These are phyloP conservation scores for Emydoidea blandingii DNA, from an alignment of 2,797 vertebrate genomes.

Conservation along the genomic window DNA sequence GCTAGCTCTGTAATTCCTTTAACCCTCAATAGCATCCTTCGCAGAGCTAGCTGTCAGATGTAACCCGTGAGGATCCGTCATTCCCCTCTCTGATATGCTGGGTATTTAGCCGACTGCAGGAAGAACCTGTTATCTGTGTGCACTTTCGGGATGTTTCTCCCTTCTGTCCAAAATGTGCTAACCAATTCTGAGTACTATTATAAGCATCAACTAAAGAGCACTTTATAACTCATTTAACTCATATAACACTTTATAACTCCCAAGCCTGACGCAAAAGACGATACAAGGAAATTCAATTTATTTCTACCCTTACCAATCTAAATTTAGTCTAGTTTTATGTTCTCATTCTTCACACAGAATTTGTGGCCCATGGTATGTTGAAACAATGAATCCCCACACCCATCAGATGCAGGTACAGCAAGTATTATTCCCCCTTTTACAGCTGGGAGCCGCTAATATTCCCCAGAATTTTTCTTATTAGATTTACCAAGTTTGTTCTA, in stretches of 20 bases:
- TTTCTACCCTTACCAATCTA: neutral
- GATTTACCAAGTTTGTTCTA: neutral
- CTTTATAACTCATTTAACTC: too few species aligned
- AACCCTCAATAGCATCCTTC: neutral
- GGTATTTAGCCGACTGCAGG: neutral
- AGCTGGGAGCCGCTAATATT: neutral
- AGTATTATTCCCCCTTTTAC: neutral
- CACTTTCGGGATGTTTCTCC: neutral
- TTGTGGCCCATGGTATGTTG: neutral
- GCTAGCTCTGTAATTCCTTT: conserved; percentile 54
- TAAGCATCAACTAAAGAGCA: neutral
- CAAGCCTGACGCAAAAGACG: neutral
- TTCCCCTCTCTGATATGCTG: neutral
- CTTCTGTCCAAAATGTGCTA: neutral
- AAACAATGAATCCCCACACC: neutral
- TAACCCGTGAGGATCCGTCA: neutral
- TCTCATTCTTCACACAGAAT: neutral
- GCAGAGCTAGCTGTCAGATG: conserved; percentile 27
- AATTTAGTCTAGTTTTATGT: neutral
- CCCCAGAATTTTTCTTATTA: neutral
- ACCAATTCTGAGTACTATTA: neutral
- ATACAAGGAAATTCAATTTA: neutral
- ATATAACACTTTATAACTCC: too few species aligned
- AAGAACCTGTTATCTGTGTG: neutral
- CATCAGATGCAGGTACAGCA: neutral